These are phyloP conservation scores for Julus scandinavius DNA, from an alignment of 2,888 invertebrate species.

Conservation along the genomic window DNA sequence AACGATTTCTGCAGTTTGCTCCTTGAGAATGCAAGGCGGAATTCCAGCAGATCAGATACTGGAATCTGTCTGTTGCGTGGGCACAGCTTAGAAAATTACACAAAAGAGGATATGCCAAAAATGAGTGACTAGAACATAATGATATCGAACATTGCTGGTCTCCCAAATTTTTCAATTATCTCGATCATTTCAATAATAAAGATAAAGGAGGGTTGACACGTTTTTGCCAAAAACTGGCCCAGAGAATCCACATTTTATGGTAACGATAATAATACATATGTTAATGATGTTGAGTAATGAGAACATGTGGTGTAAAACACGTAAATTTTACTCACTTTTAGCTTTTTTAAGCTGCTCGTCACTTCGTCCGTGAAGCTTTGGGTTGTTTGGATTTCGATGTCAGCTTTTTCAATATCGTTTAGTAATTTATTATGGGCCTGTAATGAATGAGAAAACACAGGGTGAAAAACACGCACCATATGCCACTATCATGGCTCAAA, in stretches of 20 bases:
- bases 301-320: no score
- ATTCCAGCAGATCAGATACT: background rate
- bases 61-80: background rate
- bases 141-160: no score
- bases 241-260: no score
- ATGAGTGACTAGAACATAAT: background rate
- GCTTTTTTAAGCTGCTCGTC: conserved; percentile 63
- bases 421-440: conserved; percentile 89
- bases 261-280: no score
- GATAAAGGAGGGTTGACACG: no score
- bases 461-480: background rate
- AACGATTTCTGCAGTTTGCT: conserved; percentile 10
- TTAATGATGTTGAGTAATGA: no score
- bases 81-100: no score
- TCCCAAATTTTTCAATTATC: no score
- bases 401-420: conserved; percentile 83
- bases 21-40: background rate
- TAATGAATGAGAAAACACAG: conserved; percentile 49
- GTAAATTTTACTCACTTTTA: conserved; percentile 63
- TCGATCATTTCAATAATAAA: no score
- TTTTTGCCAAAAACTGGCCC: no score
- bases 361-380: conserved; percentile 90
- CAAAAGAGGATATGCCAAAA: background rate
- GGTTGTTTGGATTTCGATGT: conserved; percentile 82
- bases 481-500: background rate